Percentiles rank a stretch among this genome's conserved stretches.
Evolutionary conservation across 1,140 invertebrate species (phyloP).

Genomic region (Palaemon carinicauda): DNA sequence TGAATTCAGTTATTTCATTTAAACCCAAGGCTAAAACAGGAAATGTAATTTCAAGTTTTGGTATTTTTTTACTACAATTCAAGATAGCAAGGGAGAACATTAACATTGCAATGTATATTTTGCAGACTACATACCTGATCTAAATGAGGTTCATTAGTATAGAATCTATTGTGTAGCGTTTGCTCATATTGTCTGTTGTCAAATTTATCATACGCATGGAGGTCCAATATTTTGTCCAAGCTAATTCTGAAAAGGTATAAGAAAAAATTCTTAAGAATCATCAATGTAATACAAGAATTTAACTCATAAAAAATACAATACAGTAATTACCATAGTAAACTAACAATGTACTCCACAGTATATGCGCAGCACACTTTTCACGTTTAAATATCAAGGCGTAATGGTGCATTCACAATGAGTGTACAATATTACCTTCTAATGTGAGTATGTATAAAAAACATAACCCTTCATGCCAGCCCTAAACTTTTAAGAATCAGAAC

Average conservation of each 20-base stretch:
- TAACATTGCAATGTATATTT: too few species aligned
- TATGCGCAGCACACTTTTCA: too few species aligned
- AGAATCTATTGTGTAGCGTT: slow-evolving; percentile 18
- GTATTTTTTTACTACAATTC: too few species aligned
- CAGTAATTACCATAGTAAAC: not conserved
- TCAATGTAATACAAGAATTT: not conserved
- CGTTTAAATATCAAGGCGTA: too few species aligned
- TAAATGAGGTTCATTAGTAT: slow-evolving; percentile 32
- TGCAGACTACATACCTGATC: slow-evolving; percentile 38
- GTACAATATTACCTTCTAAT: too few species aligned
- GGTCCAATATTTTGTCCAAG: slow-evolving; percentile 53
- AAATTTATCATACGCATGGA: slow-evolving; percentile 57
- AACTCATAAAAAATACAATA: too few species aligned
- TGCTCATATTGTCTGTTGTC: slow-evolving; percentile 1
- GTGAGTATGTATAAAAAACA: too few species aligned
- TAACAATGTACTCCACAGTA: not conserved
- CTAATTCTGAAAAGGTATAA: slow-evolving; percentile 38
- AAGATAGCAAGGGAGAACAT: too few species aligned
- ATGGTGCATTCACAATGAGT: too few species aligned
- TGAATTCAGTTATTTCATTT: too few species aligned
- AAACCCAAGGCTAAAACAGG: not conserved
- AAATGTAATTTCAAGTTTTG: not conserved
- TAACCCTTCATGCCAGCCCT: too few species aligned
- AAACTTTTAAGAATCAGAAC: too few species aligned
- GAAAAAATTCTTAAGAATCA: not conserved